Evolutionary conservation across 2,888 invertebrate species (phyloP).

Genomic region (Heliconius ethilla): DNA sequence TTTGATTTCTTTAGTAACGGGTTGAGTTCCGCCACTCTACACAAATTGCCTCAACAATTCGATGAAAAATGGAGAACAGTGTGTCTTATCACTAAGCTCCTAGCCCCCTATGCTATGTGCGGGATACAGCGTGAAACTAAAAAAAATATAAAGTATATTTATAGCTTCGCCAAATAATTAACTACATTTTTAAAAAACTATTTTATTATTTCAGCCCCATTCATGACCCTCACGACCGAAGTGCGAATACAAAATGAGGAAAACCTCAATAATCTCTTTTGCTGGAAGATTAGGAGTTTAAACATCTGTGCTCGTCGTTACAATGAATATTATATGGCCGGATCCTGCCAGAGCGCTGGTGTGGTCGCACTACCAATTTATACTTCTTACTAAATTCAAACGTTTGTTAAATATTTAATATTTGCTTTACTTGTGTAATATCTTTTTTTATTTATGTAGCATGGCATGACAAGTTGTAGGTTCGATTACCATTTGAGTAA

Average conservation of each 20-base stretch:
- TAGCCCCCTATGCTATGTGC: too few relatives aligned
- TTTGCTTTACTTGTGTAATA: background rate
- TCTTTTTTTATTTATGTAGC: background rate
- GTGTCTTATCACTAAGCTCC: too few relatives aligned
- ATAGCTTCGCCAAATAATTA: background rate
- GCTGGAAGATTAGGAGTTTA: conserved; percentile 31
- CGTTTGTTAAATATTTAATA: conserved; percentile 14
- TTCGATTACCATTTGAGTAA: too few relatives aligned
- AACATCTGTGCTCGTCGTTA: conserved; percentile 36
- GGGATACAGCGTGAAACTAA: too few relatives aligned
- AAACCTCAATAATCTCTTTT: conserved; percentile 32
- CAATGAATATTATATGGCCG: conserved; percentile 35
- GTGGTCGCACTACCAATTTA: conserved; percentile 21
- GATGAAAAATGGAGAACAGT: too few relatives aligned
- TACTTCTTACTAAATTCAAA: conserved; percentile 21
- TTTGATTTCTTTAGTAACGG: too few relatives aligned
- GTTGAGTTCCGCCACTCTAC: too few relatives aligned
- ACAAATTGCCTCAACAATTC: too few relatives aligned
- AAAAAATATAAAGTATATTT: too few relatives aligned
- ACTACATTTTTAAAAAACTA: background rate
- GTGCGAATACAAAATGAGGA: conserved; percentile 23
- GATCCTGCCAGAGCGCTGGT: conserved; percentile 17
- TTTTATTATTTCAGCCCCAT: background rate
- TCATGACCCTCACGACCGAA: background rate
- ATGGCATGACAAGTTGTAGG: too few relatives aligned